A percentile compares a stretch with the other conserved stretches of the same genome.
These are phyloP conservation scores for Bombycilla garrulus DNA, from an alignment of 2,113 vertebrate genomes.

Conservation along the genomic window DNA sequence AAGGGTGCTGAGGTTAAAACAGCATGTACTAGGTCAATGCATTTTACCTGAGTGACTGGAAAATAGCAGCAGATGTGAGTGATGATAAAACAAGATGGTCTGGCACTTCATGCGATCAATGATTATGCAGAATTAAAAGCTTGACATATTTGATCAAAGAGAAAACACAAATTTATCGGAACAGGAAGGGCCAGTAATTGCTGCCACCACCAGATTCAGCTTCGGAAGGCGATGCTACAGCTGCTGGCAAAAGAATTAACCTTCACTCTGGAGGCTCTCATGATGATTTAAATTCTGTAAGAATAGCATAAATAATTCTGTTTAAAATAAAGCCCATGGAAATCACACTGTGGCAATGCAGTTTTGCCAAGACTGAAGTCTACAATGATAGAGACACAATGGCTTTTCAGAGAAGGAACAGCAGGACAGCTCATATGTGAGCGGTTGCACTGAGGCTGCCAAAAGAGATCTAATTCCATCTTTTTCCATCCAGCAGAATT, in stretches of 20 bases:
- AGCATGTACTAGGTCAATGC: not conserved
- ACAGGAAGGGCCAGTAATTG: slow-evolving; percentile 1
- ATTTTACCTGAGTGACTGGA: slow-evolving; percentile 21
- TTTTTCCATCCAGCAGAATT: slow-evolving; percentile 45
- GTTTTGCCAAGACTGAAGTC: slow-evolving; percentile 41
- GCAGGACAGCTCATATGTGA: slow-evolving; percentile 38
- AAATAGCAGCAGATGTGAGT: slow-evolving; percentile 53
- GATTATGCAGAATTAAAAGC: slow-evolving; percentile 60
- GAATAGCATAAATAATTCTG: slow-evolving; percentile 55
- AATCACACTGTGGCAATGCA: slow-evolving; percentile 10
- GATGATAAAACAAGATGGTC: slow-evolving; percentile 45
- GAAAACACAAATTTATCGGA: slow-evolving; percentile 24
- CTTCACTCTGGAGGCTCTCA: slow-evolving; percentile 30
- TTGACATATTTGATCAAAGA: slow-evolving; percentile 55
- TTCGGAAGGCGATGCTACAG: not conserved
- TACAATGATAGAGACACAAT: slow-evolving; percentile 28
- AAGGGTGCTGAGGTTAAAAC: not conserved
- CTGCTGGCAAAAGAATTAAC: slow-evolving; percentile 54
- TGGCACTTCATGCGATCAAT: not conserved
- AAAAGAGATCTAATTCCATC: slow-evolving; percentile 36
- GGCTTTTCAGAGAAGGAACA: slow-evolving; percentile 30
- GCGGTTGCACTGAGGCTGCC: slow-evolving; percentile 2
- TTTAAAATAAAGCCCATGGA: slow-evolving; percentile 51
- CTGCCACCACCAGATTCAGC: not conserved
- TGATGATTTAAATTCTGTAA: slow-evolving; percentile 39